Evolutionary conservation across 2,888 invertebrate genomes (phyloP).

Genomic region (Neoscelio sp.): DNA sequence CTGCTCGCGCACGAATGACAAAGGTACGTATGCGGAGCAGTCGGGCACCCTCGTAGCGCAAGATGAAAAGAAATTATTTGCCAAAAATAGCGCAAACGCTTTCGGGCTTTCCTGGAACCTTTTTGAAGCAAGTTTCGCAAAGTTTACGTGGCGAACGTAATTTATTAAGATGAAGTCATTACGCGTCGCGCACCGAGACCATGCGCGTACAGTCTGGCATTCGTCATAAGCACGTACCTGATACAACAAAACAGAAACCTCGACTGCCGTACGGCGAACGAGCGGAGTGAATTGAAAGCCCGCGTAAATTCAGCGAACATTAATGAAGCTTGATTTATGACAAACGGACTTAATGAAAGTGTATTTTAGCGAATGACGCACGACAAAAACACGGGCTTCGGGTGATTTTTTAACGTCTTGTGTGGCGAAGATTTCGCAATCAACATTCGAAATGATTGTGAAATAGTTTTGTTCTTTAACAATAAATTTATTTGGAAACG

Average conservation of each 20-base stretch:
- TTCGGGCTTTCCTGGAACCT: conserved; percentile 78
- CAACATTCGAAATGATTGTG: conserved; percentile 5
- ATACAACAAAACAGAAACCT: conserved; percentile 64
- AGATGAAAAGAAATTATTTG: conserved; percentile 77
- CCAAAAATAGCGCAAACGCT: conserved; percentile 75
- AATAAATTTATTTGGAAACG: conserved; percentile 25
- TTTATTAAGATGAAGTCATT: conserved; percentile 81
- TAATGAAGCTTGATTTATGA: conserved; percentile 66
- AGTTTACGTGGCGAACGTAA: conserved; percentile 77
- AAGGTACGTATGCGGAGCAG: conserved; percentile 48
- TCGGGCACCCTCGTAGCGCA: conserved; percentile 37
- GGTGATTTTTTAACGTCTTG: conserved; percentile 35
- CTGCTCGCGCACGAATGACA: conserved; percentile 50
- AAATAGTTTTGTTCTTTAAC: not conserved
- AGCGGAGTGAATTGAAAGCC: conserved; percentile 60
- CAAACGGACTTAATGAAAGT: conserved; percentile 63
- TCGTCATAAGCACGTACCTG: conserved; percentile 77
- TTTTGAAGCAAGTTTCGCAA: conserved; percentile 78
- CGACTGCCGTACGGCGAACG: conserved; percentile 40
- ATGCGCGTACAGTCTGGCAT: conserved; percentile 74
- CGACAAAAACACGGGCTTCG: conserved; percentile 7
- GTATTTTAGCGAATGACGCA: conserved; percentile 58
- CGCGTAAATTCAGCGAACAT: conserved; percentile 62
- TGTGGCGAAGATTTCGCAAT: conserved; percentile 21
- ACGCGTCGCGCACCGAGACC: conserved; percentile 69